A percentile compares a stretch with the other conserved stretches of the same genome.
Evolutionary conservation across 2,888 invertebrate genomes (phyloP).

Genomic region (Oscheius sp.): DNA sequence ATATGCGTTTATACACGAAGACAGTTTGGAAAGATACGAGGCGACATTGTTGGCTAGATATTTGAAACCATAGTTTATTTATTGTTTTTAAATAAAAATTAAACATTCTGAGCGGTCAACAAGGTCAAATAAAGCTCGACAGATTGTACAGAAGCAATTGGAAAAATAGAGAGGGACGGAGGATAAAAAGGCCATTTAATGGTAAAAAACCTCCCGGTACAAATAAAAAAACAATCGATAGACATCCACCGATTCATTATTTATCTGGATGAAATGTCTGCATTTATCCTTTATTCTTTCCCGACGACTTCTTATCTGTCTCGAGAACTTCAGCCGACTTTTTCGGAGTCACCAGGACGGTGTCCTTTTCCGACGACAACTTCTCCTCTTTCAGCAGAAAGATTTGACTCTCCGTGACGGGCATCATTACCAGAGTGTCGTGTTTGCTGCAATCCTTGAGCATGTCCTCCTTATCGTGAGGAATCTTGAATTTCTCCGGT

Average conservation of each 20-base stretch:
- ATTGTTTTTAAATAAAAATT: not conserved
- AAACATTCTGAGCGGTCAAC: not conserved
- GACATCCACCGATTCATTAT: no score
- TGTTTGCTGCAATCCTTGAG: not conserved
- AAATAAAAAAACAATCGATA: no score
- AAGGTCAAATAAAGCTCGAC: not conserved
- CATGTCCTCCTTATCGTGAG: not conserved
- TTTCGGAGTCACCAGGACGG: no score
- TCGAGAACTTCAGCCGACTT: no score
- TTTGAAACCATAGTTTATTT: not conserved
- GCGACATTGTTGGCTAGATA: slow-evolving; percentile 39
- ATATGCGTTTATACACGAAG: slow-evolving; percentile 42
- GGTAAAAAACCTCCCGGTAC: no score
- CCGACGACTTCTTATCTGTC: no score
- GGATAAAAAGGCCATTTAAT: no score
- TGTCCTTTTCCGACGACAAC: no score
- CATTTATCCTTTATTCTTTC: no score
- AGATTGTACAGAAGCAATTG: not conserved
- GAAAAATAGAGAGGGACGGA: no score
- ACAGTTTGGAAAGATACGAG: slow-evolving; percentile 35
- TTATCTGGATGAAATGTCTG: no score
- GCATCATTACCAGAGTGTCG: not conserved
- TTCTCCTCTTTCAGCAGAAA: not conserved
- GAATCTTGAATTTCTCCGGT: not conserved
- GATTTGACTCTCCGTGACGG: not conserved